Evolutionary conservation across 2,888 invertebrate species (phyloP).

Genomic region (Ceriagrion tenellum): DNA sequence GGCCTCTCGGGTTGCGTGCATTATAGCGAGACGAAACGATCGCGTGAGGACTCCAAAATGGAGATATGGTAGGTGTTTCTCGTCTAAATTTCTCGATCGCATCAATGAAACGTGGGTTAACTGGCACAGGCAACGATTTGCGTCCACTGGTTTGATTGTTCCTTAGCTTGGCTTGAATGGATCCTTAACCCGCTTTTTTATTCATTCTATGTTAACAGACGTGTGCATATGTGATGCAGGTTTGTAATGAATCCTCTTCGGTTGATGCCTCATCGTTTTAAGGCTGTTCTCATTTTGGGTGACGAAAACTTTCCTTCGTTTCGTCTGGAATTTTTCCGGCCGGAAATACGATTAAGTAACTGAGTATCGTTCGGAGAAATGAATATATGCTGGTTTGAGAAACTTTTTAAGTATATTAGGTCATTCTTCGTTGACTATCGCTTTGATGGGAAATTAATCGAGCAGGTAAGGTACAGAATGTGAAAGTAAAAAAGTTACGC

Average conservation of each 20-base stretch:
- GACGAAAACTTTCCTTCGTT: not conserved
- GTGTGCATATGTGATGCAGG: not conserved
- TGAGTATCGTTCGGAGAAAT: not conserved
- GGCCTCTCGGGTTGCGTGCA: not conserved
- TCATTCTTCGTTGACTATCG: not conserved
- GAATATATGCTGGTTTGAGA: not conserved
- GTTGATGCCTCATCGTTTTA: not conserved
- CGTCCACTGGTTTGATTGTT: not conserved
- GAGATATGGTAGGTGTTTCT: not conserved
- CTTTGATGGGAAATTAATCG: not conserved
- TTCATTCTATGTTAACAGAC: no score
- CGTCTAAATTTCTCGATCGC: not conserved
- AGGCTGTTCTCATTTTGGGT: not conserved
- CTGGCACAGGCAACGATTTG: not conserved
- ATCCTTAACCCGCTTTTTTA: not conserved
- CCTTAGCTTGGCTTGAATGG: not conserved
- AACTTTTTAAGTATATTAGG: not conserved
- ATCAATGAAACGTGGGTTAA: not conserved
- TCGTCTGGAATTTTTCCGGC: not conserved
- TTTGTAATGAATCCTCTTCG: not conserved
- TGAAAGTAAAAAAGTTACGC: not conserved
- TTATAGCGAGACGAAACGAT: not conserved
- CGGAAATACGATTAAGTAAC: not conserved
- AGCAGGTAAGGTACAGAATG: not conserved
- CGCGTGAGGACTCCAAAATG: not conserved